Evolutionary conservation across 2,888 invertebrate genomes (phyloP).

Genomic region (Petrolisthes cinctipes): DNA sequence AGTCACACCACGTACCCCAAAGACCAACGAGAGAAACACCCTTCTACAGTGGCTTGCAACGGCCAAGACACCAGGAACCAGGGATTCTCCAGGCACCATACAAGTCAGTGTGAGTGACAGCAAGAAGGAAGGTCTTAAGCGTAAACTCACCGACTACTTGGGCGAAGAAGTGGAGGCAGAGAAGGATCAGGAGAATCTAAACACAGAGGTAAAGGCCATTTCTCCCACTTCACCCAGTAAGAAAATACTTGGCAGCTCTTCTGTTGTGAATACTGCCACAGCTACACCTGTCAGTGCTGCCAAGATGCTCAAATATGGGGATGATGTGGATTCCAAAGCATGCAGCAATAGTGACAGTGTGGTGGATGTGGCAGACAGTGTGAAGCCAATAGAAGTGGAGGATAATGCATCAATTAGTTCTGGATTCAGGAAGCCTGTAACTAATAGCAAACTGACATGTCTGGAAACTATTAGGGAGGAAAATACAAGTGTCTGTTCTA

Average conservation of each 20-base stretch:
- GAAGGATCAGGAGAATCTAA: constrained; percentile 48
- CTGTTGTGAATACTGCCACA: constrained; percentile 16
- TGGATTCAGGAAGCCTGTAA: constrained; percentile 48
- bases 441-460: constrained; percentile 14
- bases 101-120: constrained; percentile 25
- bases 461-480: neutral
- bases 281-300: constrained; percentile 27
- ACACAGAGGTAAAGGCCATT: constrained; percentile 31
- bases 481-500: neutral
- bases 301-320: constrained; percentile 61
- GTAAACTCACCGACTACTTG: constrained; percentile 55
- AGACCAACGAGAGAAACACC: constrained; percentile 48
- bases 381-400: constrained; percentile 43
- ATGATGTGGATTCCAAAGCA: neutral
- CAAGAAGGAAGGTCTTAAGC: constrained; percentile 53
- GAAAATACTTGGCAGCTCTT: constrained; percentile 31
- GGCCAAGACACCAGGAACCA: constrained; percentile 44
- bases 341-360: constrained; percentile 8
- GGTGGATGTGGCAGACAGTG: constrained; percentile 43
- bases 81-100: constrained; percentile 13
- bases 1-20: constrained; percentile 49
- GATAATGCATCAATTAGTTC: constrained; percentile 23
- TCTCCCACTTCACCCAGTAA: constrained; percentile 44
- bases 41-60: constrained; percentile 49
- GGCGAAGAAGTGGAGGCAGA: constrained; percentile 33